Conservation (phyloP, 2,888 invertebrate species). For the Drosophila kuntzei region DNA sequence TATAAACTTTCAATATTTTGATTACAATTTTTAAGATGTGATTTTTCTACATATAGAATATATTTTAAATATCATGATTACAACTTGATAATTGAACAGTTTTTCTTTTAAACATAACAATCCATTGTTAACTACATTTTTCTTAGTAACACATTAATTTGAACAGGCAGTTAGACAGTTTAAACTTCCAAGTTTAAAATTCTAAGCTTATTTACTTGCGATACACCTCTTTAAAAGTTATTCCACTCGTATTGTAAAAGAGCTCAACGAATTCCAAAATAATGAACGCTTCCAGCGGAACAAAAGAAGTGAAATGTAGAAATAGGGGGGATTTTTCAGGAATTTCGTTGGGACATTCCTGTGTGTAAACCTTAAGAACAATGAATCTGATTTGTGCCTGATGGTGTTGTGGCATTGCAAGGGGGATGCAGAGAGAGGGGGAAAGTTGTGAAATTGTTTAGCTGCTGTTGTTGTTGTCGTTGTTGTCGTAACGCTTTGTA, state of each 20-base stretch:
- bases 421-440: not conserved
- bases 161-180: too few species aligned
- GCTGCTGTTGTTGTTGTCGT: slow-evolving; percentile 33
- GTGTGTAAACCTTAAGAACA: slow-evolving; percentile 24
- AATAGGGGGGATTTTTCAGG: slow-evolving; percentile 5
- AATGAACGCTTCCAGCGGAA: slow-evolving; percentile 16
- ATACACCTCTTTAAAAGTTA: slow-evolving; percentile 3
- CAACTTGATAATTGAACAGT: not conserved
- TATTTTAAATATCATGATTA: too few species aligned
- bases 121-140: not conserved
- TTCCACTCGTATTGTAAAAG: not conserved
- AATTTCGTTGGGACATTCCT: slow-evolving; percentile 26
- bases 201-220: slow-evolving; percentile 6
- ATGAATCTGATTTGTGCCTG: slow-evolving; percentile 17
- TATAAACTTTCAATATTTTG: too few species aligned
- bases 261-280: slow-evolving; percentile 15
- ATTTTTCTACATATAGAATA: too few species aligned
- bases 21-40: too few species aligned
- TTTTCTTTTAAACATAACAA: not conserved
- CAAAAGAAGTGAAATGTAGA: slow-evolving; percentile 12
- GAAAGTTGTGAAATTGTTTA: slow-evolving; percentile 24
- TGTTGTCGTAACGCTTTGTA: slow-evolving; percentile 56
- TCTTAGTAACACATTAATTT: not conserved
- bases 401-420: slow-evolving; percentile 18
- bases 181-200: slow-evolving; percentile 1